These are phyloP conservation scores for Alcedo atthis DNA, from an alignment of 2,797 vertebrate species.

Conservation along the genomic window DNA sequence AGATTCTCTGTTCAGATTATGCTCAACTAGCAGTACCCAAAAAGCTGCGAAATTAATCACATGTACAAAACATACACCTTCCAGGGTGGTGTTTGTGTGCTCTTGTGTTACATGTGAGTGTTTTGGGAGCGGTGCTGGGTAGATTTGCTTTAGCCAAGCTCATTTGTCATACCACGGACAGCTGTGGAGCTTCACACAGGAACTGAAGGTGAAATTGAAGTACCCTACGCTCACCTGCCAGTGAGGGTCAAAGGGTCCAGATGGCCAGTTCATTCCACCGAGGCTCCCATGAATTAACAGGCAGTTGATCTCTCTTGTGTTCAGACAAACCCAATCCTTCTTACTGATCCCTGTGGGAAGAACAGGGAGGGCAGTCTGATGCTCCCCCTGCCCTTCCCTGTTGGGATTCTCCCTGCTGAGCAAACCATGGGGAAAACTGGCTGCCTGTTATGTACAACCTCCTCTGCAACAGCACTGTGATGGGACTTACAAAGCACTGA, in stretches of 20 bases:
- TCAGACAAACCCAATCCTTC: slow-evolving; percentile 11
- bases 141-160: neutral
- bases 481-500: neutral
- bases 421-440: neutral
- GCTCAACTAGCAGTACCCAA: neutral
- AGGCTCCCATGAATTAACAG: neutral
- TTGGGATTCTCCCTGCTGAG: neutral
- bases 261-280: neutral
- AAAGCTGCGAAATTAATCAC: neutral
- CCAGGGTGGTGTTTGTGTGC: neutral
- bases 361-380: neutral
- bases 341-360: neutral
- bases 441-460: fast-evolving
- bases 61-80: neutral
- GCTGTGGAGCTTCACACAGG: neutral
- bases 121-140: neutral
- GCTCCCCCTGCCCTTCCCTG: neutral
- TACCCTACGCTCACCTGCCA: neutral
- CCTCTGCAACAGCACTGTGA: neutral
- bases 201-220: neutral
- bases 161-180: neutral
- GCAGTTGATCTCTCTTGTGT: neutral
- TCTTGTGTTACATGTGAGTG: neutral
- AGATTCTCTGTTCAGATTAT: neutral
- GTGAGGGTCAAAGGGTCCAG: neutral